Percentiles rank a stretch among this genome's conserved stretches.
These are phyloP conservation scores for Bombus pascuorum DNA, from an alignment of 1,140 invertebrate species.

Conservation along the genomic window DNA sequence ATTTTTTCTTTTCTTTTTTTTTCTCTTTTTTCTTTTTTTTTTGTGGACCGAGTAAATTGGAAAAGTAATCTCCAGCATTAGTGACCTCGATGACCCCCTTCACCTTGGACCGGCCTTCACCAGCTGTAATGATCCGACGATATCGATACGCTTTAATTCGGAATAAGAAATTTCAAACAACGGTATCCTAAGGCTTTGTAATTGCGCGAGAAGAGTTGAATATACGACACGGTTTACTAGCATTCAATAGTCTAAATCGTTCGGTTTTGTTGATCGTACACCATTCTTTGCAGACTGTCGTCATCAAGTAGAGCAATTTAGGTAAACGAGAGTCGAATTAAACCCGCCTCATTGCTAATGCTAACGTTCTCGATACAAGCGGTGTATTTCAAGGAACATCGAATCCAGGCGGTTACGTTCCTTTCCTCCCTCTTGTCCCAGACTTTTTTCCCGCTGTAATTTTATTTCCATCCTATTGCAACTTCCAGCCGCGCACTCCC, in stretches of 20 bases:
- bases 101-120: too few species aligned
- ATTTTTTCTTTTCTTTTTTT: accelerated
- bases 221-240: background rate
- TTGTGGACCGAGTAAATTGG: background rate
- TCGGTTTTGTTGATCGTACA: background rate
- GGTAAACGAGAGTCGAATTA: constrained; percentile 79
- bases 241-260: background rate
- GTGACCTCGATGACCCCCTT: too few species aligned
- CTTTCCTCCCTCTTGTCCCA: constrained; percentile 5
- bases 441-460: constrained; percentile 69
- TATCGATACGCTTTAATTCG: background rate
- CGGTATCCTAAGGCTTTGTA: background rate
- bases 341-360: constrained; percentile 76
- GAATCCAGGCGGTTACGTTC: background rate
- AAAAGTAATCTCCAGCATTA: background rate
- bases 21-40: too few species aligned
- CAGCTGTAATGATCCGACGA: too few species aligned
- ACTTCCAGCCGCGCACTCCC: background rate
- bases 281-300: background rate
- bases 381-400: constrained; percentile 50
- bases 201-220: background rate
- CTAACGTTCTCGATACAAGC: constrained; percentile 65
- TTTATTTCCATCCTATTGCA: constrained; percentile 72
- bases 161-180: background rate
- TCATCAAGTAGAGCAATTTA: constrained; percentile 69